These are phyloP conservation scores for Diabrotica virgifera DNA, from an alignment of 1,140 invertebrate genomes.

Conservation along the genomic window DNA sequence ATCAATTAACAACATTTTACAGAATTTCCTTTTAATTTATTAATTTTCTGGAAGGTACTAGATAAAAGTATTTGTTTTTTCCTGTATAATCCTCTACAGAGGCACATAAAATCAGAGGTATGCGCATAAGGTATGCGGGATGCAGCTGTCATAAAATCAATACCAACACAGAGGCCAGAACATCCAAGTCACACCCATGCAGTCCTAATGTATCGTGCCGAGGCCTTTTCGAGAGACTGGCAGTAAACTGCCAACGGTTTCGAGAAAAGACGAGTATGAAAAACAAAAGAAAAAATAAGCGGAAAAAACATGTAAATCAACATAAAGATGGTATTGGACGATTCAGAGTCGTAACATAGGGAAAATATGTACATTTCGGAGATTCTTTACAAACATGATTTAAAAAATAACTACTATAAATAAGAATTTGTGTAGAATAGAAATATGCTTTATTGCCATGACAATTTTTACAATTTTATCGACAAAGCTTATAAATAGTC, in stretches of 20 bases:
- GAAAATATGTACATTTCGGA: too few species aligned
- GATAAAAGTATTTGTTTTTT: background rate
- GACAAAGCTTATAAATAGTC: too few species aligned
- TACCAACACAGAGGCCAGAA: background rate
- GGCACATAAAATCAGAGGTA: background rate
- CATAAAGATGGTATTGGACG: too few species aligned
- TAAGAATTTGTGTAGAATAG: too few species aligned
- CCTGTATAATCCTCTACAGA: background rate
- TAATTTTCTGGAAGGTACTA: background rate
- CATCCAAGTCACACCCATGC: slow-evolving; percentile 1
- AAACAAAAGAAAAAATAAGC: background rate
- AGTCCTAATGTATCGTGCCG: background rate
- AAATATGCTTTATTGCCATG: too few species aligned
- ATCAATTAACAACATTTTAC: too few species aligned
- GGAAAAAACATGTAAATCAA: background rate
- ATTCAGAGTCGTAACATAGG: too few species aligned
- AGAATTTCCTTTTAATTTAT: too few species aligned
- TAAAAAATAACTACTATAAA: too few species aligned
- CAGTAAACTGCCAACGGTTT: background rate
- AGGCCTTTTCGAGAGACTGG: background rate
- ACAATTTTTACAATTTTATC: too few species aligned
- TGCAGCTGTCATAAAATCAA: slow-evolving; percentile 2
- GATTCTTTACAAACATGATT: too few species aligned
- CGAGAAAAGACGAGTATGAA: background rate
- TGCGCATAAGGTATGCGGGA: background rate